Evolutionary conservation across 1,140 invertebrate genomes (phyloP).

Genomic region (Arion vulgaris): DNA sequence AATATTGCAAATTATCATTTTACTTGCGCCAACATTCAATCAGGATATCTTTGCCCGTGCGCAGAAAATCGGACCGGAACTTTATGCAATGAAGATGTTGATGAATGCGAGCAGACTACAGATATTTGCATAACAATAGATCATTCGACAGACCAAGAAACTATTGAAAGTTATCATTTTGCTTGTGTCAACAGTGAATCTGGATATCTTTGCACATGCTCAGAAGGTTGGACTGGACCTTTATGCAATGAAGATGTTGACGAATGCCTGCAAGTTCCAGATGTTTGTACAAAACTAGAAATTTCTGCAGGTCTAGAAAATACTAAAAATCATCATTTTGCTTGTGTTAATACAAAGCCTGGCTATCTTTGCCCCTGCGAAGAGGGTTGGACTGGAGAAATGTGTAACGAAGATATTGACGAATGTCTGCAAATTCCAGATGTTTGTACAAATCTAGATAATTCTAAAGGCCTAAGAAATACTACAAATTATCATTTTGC

Average conservation of each 20-base stretch:
- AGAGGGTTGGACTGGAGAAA: slow-evolving; percentile 42
- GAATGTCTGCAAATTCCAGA: slow-evolving; percentile 44
- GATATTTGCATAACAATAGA: too few relatives aligned
- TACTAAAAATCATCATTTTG: slow-evolving; percentile 27
- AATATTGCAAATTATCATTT: too few relatives aligned
- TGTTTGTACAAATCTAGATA: not conserved
- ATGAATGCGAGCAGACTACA: too few relatives aligned
- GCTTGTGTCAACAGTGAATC: too few relatives aligned
- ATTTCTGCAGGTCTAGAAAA: slow-evolving; percentile 63
- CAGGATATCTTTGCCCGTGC: too few relatives aligned
- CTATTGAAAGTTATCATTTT: too few relatives aligned
- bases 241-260: slow-evolving; percentile 50
- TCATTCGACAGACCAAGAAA: too few relatives aligned
- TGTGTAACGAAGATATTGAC: slow-evolving; percentile 50
- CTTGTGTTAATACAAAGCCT: not conserved
- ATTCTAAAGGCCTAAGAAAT: slow-evolving; percentile 61
- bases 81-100: too few relatives aligned
- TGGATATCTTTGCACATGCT: slow-evolving; percentile 28
- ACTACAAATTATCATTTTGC: not conserved
- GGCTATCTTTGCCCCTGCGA: slow-evolving; percentile 34
- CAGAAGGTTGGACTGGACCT: slow-evolving; percentile 42
- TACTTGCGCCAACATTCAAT: too few relatives aligned
- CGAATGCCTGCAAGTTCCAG: slow-evolving; percentile 43
- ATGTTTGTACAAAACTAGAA: slow-evolving; percentile 32
- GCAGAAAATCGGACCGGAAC: too few relatives aligned